Evolutionary conservation across 2,888 invertebrate genomes (phyloP).

Genomic region (Orthonevra nobilis): DNA sequence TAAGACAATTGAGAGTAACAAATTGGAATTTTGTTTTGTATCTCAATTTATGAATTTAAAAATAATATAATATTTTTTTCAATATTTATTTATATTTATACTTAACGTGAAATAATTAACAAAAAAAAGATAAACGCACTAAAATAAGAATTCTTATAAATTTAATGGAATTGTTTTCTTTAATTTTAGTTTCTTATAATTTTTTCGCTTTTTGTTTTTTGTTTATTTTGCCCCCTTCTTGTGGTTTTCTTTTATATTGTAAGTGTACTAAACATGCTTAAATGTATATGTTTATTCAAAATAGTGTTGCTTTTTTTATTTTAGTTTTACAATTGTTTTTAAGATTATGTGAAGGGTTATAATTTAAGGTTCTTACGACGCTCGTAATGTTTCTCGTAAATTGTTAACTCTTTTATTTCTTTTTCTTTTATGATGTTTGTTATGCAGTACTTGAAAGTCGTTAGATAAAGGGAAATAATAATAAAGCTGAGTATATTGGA

Average conservation of each 20-base stretch:
- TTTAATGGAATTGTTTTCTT: constrained; percentile 68
- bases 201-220: constrained; percentile 47
- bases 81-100: constrained; percentile 13
- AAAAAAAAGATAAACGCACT: constrained; percentile 53
- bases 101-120: constrained; percentile 41
- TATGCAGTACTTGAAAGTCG: constrained; percentile 67
- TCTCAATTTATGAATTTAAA: constrained; percentile 32
- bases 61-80: constrained; percentile 1
- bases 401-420: constrained; percentile 42
- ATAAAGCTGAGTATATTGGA: constrained; percentile 27
- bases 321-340: constrained; percentile 64
- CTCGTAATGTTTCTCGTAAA: constrained; percentile 33
- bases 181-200: constrained; percentile 27
- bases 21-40: constrained; percentile 3
- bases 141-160: constrained; percentile 60
- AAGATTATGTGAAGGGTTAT: constrained; percentile 69
- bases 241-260: constrained; percentile 24
- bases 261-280: too few relatives aligned
- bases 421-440: constrained; percentile 19
- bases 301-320: constrained; percentile 62
- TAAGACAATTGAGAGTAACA: background rate
- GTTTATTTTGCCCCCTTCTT: constrained; percentile 39
- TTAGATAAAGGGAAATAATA: constrained; percentile 9
- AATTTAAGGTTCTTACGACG: constrained; percentile 38
- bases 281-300: constrained; percentile 51